These are phyloP conservation scores for Serinus canaria DNA, from an alignment of 2,113 vertebrate species.

Conservation along the genomic window DNA sequence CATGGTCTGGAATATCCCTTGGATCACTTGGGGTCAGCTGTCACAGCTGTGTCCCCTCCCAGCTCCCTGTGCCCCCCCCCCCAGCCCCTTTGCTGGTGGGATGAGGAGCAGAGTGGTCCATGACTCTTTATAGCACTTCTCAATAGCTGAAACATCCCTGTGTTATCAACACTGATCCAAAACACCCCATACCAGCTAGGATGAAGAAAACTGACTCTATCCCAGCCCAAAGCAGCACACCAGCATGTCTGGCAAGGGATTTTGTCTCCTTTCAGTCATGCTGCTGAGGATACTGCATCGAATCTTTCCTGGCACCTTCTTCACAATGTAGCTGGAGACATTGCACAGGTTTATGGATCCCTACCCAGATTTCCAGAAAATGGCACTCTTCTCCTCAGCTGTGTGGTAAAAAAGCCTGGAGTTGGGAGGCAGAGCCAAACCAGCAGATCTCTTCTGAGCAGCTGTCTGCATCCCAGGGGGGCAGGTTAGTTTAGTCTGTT, in stretches of 20 bases:
- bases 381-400: neutral
- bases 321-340: accelerated
- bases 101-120: neutral
- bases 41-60: neutral
- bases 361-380: neutral
- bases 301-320: neutral
- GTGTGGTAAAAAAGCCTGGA: neutral
- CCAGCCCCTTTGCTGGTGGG: neutral
- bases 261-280: neutral
- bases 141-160: neutral
- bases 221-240: neutral
- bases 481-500: conserved; percentile 1
- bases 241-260: neutral
- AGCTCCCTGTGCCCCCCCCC: neutral
- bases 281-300: neutral
- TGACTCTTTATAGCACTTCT: neutral
- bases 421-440: neutral
- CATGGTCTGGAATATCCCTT: neutral
- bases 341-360: neutral
- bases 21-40: neutral
- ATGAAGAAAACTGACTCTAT: neutral
- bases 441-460: neutral
- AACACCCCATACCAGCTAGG: neutral
- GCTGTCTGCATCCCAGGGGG: neutral
- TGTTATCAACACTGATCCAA: neutral